These are phyloP conservation scores for Podargus strigoides DNA, from an alignment of 2,797 vertebrate genomes.

Conservation along the genomic window DNA sequence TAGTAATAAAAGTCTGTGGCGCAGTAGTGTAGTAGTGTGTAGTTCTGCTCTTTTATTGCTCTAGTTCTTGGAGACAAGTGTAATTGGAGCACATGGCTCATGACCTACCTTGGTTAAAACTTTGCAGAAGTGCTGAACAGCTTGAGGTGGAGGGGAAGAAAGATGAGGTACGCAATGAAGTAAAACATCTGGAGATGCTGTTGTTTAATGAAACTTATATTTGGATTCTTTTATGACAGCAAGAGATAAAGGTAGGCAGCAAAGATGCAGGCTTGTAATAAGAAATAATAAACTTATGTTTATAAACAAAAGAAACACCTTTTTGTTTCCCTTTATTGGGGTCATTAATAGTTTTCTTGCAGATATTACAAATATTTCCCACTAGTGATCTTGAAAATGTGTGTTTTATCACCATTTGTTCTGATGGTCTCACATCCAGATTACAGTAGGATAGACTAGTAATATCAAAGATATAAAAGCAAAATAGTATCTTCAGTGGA, in stretches of 20 bases:
- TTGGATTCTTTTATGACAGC: not conserved
- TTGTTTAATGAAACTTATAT: not conserved
- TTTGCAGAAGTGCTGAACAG: not conserved
- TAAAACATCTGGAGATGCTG: not conserved
- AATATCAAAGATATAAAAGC: not conserved
- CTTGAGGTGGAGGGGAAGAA: not conserved
- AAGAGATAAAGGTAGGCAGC: not conserved
- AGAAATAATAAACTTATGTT: not conserved
- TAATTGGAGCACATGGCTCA: not conserved
- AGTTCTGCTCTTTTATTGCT: not conserved
- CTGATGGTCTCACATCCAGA: not conserved
- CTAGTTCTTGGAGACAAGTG: not conserved
- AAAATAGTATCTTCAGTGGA: not conserved
- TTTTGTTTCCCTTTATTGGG: not conserved
- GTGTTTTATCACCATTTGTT: not conserved
- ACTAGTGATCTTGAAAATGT: not conserved
- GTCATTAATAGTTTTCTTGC: not conserved
- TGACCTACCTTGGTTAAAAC: not conserved
- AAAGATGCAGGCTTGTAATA: not conserved
- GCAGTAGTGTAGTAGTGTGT: not conserved
- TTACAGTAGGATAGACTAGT: not conserved
- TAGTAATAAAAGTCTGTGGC: conserved; percentile 13
- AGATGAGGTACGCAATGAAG: not conserved
- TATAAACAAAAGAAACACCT: not conserved
- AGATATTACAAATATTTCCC: not conserved